Evolutionary conservation across 2,888 invertebrate genomes (phyloP), one percentile per base, ranked within the genome.

Genomic region (Glaucopsyche alexis): DNA sequence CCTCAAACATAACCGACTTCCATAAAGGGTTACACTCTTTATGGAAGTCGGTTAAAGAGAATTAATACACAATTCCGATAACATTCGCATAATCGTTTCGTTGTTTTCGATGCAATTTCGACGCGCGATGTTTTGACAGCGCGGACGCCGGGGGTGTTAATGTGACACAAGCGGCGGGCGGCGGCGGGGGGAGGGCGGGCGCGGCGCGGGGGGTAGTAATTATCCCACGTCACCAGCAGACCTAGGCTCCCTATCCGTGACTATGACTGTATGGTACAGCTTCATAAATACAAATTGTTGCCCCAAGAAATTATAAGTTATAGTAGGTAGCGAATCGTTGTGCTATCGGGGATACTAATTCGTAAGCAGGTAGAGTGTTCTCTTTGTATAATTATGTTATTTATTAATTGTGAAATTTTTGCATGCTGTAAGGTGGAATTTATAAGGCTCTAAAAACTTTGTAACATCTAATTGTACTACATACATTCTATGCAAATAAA

Each of bases 161-260:
- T 92, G 87, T 91, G 90, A 90, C 92, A 91, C 91, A 90, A 90
- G 87, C 79, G 75, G 77, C 78, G 72, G 77, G 76, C 77, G 77
- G 76, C 78, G 77, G 76, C 78, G 78, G 74, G 77, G 72, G 73
- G 75, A 60, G 77, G 73, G 75, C 72, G 78, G 79, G 80, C 78
- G 80, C 11, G 13, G 60, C 11, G 13, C 29, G 83, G 81, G 81
- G 83, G 82, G 80, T 83, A 87, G 90, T 92, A 93, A 93, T 93
- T 93, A 93, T 90, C 88, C 88, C 90, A 87, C 87, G 92, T 93
- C 92, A 93, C 77, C 80, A 81, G 83, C 92, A 93, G 91, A 84
- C 91, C 89, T 90, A 90, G 90, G 86, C 86, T 79, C 83, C 85
- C 86, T 85, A 85, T 85, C 84, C 86, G 82, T 83, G 83, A 83